Evolutionary conservation across 2,113 vertebrate genomes (phyloP).

Genomic region (Nyctereutes procyonoides): DNA sequence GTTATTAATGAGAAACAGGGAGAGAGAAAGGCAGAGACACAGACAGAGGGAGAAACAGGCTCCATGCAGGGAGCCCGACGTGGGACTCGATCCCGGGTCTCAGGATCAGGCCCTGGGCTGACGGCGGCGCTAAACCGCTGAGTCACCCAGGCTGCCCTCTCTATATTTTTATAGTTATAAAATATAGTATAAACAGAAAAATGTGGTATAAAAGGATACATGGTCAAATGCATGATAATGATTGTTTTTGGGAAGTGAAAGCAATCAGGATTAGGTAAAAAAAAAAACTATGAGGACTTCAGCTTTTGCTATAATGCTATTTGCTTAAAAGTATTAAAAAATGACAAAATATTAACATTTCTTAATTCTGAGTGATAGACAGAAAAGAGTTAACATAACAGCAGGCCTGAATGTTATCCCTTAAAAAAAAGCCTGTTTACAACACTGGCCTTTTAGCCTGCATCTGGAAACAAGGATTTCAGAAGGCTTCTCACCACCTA

Average conservation of each 20-base stretch:
- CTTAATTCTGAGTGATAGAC: background rate
- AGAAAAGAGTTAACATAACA: background rate
- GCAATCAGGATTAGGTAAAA: background rate
- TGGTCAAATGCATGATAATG: background rate
- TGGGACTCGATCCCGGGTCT: too few species aligned
- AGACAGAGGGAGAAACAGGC: too few species aligned
- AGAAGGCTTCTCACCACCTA: background rate
- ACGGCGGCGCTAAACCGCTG: too few species aligned
- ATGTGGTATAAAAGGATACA: background rate
- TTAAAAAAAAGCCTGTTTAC: conserved; percentile 22
- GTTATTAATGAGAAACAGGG: too few species aligned
- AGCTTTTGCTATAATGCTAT: conserved; percentile 18
- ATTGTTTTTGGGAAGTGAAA: conserved; percentile 20
- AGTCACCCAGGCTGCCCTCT: too few species aligned
- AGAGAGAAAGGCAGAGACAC: too few species aligned
- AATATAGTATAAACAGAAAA: conserved; percentile 1
- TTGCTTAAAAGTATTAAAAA: background rate
- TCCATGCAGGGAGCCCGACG: too few species aligned
- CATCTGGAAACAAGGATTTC: background rate
- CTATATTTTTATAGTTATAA: background rate
- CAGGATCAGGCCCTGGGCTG: too few species aligned
- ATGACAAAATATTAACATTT: conserved; percentile 22
- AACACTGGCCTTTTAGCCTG: background rate
- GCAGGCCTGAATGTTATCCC: background rate
- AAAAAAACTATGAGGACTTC: background rate